A percentile compares a stretch with the other conserved stretches of the same genome.
Evolutionary conservation across 2,888 invertebrate genomes (phyloP).

Genomic region (Harpalus rufipes): DNA sequence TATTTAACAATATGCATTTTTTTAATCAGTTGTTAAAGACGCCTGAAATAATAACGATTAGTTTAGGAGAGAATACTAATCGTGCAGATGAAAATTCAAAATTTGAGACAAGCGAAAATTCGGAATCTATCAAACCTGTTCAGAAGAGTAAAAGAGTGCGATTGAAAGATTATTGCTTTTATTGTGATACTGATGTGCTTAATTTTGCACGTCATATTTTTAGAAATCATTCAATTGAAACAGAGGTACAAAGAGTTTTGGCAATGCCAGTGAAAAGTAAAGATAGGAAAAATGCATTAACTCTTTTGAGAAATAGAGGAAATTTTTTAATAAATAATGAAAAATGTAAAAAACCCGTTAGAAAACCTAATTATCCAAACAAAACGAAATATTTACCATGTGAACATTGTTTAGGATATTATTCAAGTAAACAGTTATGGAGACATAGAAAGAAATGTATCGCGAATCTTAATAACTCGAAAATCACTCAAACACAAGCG

Average conservation of each 20-base stretch:
- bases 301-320: constrained; percentile 68
- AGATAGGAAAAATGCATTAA: constrained; percentile 41
- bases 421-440: constrained; percentile 63
- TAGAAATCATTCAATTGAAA: constrained; percentile 38
- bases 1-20: neutral
- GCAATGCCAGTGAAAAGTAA: constrained; percentile 19
- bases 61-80: neutral
- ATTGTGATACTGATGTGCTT: constrained; percentile 33
- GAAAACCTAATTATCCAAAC: neutral
- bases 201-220: constrained; percentile 54
- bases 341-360: constrained; percentile 22
- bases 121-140: neutral
- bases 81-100: neutral
- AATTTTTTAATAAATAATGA: constrained; percentile 68
- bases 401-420: constrained; percentile 54
- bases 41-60: neutral
- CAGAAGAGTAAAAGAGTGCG: constrained; percentile 13
- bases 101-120: neutral
- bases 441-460: constrained; percentile 45
- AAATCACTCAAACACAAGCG: constrained; percentile 66
- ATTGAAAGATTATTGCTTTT: constrained; percentile 49
- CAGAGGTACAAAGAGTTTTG: constrained; percentile 41
- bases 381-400: constrained; percentile 52
- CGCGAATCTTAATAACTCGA: constrained; percentile 18
- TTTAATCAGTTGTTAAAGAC: neutral